A percentile compares a stretch with the other conserved stretches of the same genome.
These are phyloP conservation scores for Hormaphis cornu DNA, from an alignment of 1,140 invertebrate species.

Conservation along the genomic window DNA sequence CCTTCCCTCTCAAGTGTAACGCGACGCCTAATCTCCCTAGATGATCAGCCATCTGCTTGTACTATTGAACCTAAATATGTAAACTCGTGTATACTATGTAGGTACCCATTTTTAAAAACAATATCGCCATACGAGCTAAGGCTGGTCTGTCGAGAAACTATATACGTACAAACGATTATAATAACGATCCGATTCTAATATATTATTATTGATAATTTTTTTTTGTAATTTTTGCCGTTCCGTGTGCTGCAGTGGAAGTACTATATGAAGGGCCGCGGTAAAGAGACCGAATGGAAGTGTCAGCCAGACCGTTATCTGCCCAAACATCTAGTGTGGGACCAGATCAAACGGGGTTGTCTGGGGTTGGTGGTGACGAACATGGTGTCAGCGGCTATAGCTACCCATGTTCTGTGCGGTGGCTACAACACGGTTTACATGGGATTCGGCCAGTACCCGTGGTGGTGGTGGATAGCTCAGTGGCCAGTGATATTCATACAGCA, in stretches of 20 bases:
- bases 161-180: neutral
- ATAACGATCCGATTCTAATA: neutral
- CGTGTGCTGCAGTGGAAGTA: constrained; percentile 54
- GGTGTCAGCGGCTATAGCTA: constrained; percentile 51
- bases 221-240: neutral
- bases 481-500: constrained; percentile 54
- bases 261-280: constrained; percentile 51
- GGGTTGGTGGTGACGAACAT: constrained; percentile 49
- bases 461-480: constrained; percentile 56
- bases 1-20: too few relatives aligned
- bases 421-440: constrained; percentile 55
- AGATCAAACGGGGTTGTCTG: constrained; percentile 54
- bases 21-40: too few relatives aligned
- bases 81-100: too few relatives aligned
- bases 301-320: constrained; percentile 59
- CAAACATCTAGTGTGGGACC: constrained; percentile 56
- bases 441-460: constrained; percentile 52
- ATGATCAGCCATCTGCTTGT: too few relatives aligned
- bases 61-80: too few relatives aligned
- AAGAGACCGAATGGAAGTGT: constrained; percentile 60
- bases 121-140: neutral
- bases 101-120: too few relatives aligned
- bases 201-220: neutral
- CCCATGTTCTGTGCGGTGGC: constrained; percentile 58
- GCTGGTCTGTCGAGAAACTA: neutral